A percentile compares a stretch with the other conserved stretches of the same genome.
Conservation (phyloP, 1,140 invertebrate species). For the Rhagoletis pomonella region DNA sequence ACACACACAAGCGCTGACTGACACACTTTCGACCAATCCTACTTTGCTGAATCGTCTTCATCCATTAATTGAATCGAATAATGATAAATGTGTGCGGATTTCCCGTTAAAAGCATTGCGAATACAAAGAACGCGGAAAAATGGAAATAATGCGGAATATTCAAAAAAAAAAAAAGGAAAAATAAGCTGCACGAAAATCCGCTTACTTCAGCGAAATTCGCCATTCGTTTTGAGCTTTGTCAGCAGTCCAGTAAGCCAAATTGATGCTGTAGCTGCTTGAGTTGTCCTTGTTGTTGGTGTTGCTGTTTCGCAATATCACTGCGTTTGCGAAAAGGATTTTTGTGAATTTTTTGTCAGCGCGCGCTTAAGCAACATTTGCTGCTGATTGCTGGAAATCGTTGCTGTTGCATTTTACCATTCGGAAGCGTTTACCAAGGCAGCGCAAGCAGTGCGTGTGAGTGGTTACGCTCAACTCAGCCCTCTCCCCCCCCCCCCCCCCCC, state of each 20-base stretch:
- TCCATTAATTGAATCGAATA: constrained; percentile 50
- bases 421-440: not conserved
- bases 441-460: not conserved
- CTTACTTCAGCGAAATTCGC: constrained; percentile 34
- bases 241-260: not conserved
- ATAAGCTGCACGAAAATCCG: constrained; percentile 16
- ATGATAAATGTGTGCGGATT: constrained; percentile 48
- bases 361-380: not conserved
- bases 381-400: not conserved
- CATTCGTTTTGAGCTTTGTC: constrained; percentile 34
- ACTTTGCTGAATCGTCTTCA: not conserved
- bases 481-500: too few species aligned
- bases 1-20: not conserved
- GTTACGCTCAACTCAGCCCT: too few species aligned
- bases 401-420: not conserved
- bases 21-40: not conserved
- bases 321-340: constrained; percentile 24
- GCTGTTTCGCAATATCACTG: constrained; percentile 16
- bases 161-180: not conserved
- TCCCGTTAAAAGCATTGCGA: constrained; percentile 44
- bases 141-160: too few species aligned
- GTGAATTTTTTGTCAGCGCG: not conserved
- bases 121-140: not conserved
- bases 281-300: not conserved
- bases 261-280: not conserved